Base-by-base conservation (phyloP, 2,797 vertebrate species). In the Philypnodon macrostomus region DNA sequence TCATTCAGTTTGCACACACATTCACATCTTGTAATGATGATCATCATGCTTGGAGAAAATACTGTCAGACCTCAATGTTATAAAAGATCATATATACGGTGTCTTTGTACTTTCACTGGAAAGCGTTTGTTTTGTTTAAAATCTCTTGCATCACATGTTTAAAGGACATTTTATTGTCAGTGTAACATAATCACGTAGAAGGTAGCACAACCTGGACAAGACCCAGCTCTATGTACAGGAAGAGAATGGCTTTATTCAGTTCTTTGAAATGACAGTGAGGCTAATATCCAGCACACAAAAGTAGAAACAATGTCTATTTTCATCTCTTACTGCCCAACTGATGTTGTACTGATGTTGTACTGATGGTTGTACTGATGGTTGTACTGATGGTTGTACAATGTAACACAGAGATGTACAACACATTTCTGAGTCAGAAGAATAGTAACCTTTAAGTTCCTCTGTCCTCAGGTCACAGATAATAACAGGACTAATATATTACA, bases 191-290 rank as follows among this genome's bases (percentile, higher is more conserved):
- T 49, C 38, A 65, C 38, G 53, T 59, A 73, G 54, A 72, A 80
- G 70, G 62, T 67, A 70, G 49, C 63, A 55, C 30, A 35, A 61
- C 56, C 46, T 47, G 46, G 58, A 79, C 63, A 80, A 55, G 64
- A 73, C 69, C 55, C 49, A 41, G n/a, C 57, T 80, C 58, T 85
- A 70, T 79, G 57, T 80, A 87, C 82, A 84, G 37, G 54, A 71
- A 56, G 51, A 63, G 80, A 83, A 85, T 88, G 86, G 85, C 86
- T 90, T 87, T 65, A 67, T 63, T 79, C 80, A 49, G 31, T 23
- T n/a, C n/a, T n/a, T n/a, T n/a, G n/a, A n/a, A n/a, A n/a, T 70
- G 46, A 65, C 18, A 39, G 9, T 15, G 39, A 41, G 19, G 23
- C n/a, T 40, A 19, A 6, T 40, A 9, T 9, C 27, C 27, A 30